Percentiles rank a stretch among this genome's conserved stretches.
These are phyloP conservation scores for Myocastor coypus DNA, from an alignment of 2,113 vertebrate genomes.

Conservation along the genomic window DNA sequence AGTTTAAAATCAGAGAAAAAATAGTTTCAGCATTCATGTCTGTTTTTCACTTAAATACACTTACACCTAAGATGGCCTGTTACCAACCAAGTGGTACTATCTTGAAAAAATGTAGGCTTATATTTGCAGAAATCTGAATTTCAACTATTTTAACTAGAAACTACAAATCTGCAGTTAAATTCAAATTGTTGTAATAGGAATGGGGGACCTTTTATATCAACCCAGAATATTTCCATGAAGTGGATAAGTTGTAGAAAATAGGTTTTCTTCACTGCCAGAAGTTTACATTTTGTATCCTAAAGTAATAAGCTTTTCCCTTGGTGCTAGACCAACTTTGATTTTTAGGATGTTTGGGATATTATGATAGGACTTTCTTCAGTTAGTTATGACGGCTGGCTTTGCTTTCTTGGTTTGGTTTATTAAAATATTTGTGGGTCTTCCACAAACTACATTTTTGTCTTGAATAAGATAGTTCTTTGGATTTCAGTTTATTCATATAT, in stretches of 20 bases:
- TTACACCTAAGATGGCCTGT: not conserved
- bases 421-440: not conserved
- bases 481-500: conserved; percentile 22
- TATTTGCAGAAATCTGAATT: not conserved
- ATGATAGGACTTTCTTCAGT: not conserved
- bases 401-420: not conserved
- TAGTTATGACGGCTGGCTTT: not conserved
- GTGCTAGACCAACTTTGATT: not conserved
- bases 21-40: not conserved
- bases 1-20: conserved; percentile 42
- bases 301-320: not conserved
- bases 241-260: not conserved
- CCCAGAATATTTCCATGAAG: not conserved
- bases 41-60: not conserved
- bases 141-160: conserved; percentile 42
- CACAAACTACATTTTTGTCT: not conserved
- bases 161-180: not conserved
- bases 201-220: not conserved
- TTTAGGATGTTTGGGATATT: not conserved
- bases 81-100: not conserved
- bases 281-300: not conserved
- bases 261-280: not conserved
- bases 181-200: not conserved
- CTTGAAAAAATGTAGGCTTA: conserved; percentile 22
- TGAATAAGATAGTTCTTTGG: conserved; percentile 2